Conservation (phyloP, 2,888 invertebrate species). For the Aphodius granarius region DNA sequence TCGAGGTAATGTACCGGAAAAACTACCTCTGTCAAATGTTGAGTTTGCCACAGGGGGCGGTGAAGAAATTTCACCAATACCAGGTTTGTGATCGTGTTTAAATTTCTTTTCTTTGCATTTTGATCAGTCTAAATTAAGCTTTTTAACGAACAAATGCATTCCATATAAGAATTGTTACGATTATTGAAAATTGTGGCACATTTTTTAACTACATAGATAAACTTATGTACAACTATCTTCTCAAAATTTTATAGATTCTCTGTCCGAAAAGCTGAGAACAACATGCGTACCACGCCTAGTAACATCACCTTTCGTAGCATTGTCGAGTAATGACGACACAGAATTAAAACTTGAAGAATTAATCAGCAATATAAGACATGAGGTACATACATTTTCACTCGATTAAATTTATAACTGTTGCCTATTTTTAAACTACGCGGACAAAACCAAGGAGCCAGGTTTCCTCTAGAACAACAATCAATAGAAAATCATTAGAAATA, state of each 20-base stretch:
- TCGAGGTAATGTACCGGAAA: neutral
- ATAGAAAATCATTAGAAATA: too few species aligned
- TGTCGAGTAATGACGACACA: constrained; percentile 29
- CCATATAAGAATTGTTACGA: too few species aligned
- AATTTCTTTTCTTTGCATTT: neutral
- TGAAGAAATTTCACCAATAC: neutral
- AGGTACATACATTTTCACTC: constrained; percentile 16
- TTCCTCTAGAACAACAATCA: too few species aligned
- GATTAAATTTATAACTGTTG: too few species aligned
- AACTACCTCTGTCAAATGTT: constrained; percentile 18
- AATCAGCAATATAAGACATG: constrained; percentile 23
- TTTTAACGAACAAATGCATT: too few species aligned
- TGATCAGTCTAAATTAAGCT: too few species aligned
- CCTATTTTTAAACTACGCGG: too few species aligned
- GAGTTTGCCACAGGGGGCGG: neutral
- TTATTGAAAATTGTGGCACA: too few species aligned
- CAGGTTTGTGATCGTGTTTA: neutral
- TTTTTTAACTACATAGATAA: too few species aligned
- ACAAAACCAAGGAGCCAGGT: too few species aligned
- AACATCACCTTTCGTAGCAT: constrained; percentile 29
- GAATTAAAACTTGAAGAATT: constrained; percentile 16
- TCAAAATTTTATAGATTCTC: constrained; percentile 27
- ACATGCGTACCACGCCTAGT: constrained; percentile 24
- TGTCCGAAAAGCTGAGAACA: constrained; percentile 24
- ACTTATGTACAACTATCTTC: too few species aligned